Evolutionary conservation across 2,113 vertebrate species (phyloP).

Genomic region (Platysternon megacephalum): DNA sequence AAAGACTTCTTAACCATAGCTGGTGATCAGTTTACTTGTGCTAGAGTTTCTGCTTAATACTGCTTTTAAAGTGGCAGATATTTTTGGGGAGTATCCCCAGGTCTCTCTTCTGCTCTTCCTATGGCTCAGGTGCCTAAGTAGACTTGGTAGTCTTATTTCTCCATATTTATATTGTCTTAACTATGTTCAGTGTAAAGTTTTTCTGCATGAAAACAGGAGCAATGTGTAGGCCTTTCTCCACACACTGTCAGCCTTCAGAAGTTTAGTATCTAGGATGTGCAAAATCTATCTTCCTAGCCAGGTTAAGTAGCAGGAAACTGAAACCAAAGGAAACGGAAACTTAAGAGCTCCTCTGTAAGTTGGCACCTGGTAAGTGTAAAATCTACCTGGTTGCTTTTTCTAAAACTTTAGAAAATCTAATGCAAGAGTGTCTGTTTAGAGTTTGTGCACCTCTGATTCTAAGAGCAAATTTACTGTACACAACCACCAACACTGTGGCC

Average conservation of each 20-base stretch:
- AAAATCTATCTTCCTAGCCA: neutral
- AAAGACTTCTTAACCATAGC: neutral
- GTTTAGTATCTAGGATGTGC: neutral
- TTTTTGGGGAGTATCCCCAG: neutral
- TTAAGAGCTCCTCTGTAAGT: neutral
- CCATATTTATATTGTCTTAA: neutral
- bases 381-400: rapidly evolving
- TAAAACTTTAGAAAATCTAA: rapidly evolving
- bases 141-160: constrained; percentile 41
- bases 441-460: neutral
- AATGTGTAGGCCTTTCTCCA: neutral
- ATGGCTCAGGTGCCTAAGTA: constrained; percentile 58
- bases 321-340: neutral
- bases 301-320: neutral
- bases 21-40: neutral
- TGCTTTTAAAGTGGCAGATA: rapidly evolving
- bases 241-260: neutral
- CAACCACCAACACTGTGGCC: neutral
- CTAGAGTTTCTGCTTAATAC: neutral
- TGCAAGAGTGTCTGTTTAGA: neutral
- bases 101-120: constrained; percentile 9
- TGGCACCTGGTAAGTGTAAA: neutral
- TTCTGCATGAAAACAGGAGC: neutral
- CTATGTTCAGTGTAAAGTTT: neutral
- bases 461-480: neutral